Conservation (phyloP, 2,113 vertebrate genomes). For the Alethe diademata region DNA sequence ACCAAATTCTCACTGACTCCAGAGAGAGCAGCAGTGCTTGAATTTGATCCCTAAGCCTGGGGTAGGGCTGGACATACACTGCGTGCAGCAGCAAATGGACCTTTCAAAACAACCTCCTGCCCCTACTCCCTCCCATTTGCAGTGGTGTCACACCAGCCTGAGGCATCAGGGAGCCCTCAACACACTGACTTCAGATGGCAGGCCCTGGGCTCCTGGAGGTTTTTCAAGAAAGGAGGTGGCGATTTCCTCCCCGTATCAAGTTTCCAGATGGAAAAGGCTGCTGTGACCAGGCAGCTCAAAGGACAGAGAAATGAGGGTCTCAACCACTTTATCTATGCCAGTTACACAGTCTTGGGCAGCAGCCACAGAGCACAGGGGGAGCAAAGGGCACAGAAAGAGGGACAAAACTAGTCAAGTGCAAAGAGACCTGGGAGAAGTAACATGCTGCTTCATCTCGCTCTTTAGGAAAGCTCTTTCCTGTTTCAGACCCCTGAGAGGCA, state of each 20-base stretch:
- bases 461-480: background rate
- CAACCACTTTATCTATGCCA: background rate
- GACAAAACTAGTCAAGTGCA: background rate
- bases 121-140: background rate
- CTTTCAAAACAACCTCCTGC: background rate
- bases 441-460: background rate
- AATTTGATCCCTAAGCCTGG: background rate
- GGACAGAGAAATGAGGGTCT: background rate
- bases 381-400: background rate
- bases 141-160: background rate
- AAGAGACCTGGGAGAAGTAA: background rate
- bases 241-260: background rate
- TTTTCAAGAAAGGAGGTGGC: background rate
- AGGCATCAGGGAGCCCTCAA: background rate
- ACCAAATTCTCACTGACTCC: background rate
- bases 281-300: background rate
- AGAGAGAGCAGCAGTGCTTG: background rate
- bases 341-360: background rate
- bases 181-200: background rate
- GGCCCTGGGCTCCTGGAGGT: background rate
- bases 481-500: background rate
- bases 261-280: background rate
- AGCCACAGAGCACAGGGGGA: background rate
- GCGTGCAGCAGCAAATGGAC: background rate
- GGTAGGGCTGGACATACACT: constrained; percentile 16